Conservation (phyloP, 2,113 vertebrate species). For the Ceyx melanurus region DNA sequence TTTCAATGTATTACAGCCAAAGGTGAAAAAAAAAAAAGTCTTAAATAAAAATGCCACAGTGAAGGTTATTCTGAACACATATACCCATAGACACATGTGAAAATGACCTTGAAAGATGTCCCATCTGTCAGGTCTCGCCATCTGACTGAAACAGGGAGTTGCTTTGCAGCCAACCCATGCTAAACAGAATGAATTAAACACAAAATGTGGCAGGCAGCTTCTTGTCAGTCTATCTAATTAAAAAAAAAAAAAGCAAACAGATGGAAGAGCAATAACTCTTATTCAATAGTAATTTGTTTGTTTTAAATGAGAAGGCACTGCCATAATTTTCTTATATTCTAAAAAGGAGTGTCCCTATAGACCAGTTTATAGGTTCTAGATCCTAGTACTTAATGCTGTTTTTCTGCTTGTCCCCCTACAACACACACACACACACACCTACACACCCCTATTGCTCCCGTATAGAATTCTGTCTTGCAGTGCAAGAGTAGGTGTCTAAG, state of each 20-base stretch:
- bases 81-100: conserved; percentile 30
- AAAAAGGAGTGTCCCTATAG: not conserved
- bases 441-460: not conserved
- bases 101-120: conserved; percentile 46
- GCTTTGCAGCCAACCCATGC: conserved; percentile 45
- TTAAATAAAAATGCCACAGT: conserved; percentile 34
- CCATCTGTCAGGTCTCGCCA: conserved; percentile 58
- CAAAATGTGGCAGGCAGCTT: conserved; percentile 31
- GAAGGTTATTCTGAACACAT: conserved; percentile 53
- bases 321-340: not conserved
- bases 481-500: not conserved
- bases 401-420: not conserved
- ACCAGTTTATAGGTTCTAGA: not conserved
- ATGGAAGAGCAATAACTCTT: conserved; percentile 46
- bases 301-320: conserved; percentile 15
- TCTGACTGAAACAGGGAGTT: conserved; percentile 22
- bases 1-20: conserved; percentile 22
- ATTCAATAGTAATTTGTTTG: not conserved
- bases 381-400: not conserved
- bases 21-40: not conserved
- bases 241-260: conserved; percentile 45
- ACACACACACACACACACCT: not conserved
- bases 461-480: not conserved
- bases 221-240: conserved; percentile 60
- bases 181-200: conserved; percentile 54